These are phyloP conservation scores for Helicoverpa armigera DNA, from an alignment of 1,140 invertebrate species.

Conservation along the genomic window DNA sequence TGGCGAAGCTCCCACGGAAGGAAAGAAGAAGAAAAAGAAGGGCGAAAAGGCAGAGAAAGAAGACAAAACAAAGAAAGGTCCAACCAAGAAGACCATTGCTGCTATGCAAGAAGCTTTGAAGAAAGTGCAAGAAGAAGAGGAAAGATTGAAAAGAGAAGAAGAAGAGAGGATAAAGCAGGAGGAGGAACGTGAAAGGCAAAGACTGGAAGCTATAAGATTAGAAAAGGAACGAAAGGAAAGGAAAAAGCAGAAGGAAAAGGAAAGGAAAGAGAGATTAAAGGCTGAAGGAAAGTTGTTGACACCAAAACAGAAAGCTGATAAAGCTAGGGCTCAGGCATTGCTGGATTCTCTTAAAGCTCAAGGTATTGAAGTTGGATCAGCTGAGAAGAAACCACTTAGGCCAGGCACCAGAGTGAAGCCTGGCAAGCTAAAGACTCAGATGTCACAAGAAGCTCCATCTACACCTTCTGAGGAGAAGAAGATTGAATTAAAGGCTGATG, in stretches of 20 bases:
- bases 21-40: slow-evolving; percentile 88
- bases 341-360: slow-evolving; percentile 95
- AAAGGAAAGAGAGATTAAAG: slow-evolving; percentile 96
- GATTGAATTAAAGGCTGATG: slow-evolving; percentile 87
- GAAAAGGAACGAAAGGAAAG: slow-evolving; percentile 96
- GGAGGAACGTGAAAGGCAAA: slow-evolving; percentile 91
- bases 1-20: slow-evolving; percentile 82
- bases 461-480: slow-evolving; percentile 85
- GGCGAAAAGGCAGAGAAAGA: slow-evolving; percentile 82
- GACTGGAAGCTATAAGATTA: slow-evolving; percentile 91
- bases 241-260: slow-evolving; percentile 98
- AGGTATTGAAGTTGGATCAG: slow-evolving; percentile 90
- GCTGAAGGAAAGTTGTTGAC: slow-evolving; percentile 98
- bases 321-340: slow-evolving; percentile 94
- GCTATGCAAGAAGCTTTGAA: slow-evolving; percentile 96
- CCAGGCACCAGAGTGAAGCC: slow-evolving; percentile 92
- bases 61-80: slow-evolving; percentile 88
- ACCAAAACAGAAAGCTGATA: slow-evolving; percentile 96
- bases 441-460: slow-evolving; percentile 82
- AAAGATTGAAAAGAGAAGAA: slow-evolving; percentile 91
- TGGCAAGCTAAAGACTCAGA: slow-evolving; percentile 90
- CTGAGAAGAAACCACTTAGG: slow-evolving; percentile 89
- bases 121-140: slow-evolving; percentile 96
- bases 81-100: slow-evolving; percentile 92
- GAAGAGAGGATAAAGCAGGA: slow-evolving; percentile 92